Evolutionary conservation across 2,113 vertebrate species (phyloP).

Genomic region (Odocoileus virginianus): DNA sequence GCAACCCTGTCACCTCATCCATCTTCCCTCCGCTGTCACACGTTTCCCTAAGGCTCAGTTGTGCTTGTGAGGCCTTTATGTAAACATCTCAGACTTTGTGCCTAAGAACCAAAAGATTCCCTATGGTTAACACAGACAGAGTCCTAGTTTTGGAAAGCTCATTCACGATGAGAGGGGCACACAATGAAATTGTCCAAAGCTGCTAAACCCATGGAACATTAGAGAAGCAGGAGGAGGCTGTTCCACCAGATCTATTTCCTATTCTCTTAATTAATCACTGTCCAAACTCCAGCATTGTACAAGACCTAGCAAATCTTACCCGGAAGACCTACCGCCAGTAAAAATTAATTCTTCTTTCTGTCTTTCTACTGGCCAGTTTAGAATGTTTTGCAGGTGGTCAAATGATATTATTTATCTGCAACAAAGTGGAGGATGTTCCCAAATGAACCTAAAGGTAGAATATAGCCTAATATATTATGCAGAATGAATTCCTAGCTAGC

Average conservation of each 20-base stretch:
- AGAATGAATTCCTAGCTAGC: slow-evolving; percentile 40
- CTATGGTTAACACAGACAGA: background rate
- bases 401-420: slow-evolving; percentile 52
- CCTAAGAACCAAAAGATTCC: background rate
- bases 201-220: background rate
- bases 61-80: background rate
- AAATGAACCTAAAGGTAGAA: slow-evolving; percentile 35
- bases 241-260: slow-evolving; percentile 4
- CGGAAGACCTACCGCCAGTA: background rate
- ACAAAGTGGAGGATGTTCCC: background rate
- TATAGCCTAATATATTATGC: slow-evolving; percentile 27
- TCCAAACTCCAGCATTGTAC: background rate
- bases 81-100: background rate
- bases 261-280: slow-evolving; percentile 48
- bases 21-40: background rate
- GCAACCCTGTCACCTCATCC: background rate
- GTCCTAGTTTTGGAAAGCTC: background rate
- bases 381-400: slow-evolving; percentile 38
- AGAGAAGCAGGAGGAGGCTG: background rate
- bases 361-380: slow-evolving; percentile 9
- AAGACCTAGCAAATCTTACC: background rate
- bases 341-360: slow-evolving; percentile 37
- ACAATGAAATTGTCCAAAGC: background rate
- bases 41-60: background rate
- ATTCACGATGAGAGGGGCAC: background rate